Conservation (phyloP, 1,140 invertebrate genomes). For the Ceratosolen solmsi region DNA sequence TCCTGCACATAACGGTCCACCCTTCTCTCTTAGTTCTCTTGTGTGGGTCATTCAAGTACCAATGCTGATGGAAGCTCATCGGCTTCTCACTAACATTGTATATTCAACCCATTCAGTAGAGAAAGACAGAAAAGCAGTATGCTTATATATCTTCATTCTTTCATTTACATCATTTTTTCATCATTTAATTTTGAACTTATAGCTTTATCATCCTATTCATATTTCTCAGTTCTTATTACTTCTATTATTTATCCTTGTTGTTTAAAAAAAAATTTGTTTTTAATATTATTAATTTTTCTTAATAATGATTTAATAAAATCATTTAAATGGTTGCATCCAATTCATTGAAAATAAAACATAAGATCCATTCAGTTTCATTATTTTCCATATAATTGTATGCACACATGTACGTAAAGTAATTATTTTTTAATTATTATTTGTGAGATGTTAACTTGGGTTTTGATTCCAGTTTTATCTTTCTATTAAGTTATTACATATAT, state of each 20-base stretch:
- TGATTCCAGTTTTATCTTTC: too few species aligned
- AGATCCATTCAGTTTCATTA: neutral
- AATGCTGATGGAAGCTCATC: neutral
- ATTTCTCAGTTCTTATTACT: too few species aligned
- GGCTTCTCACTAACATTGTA: neutral
- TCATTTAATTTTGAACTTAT: too few species aligned
- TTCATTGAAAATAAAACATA: constrained; percentile 30
- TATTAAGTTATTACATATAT: too few species aligned
- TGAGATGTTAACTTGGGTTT: too few species aligned
- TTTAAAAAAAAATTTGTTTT: too few species aligned
- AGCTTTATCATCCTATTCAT: too few species aligned
- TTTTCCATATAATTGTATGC: neutral
- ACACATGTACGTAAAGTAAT: too few species aligned
- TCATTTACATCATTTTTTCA: constrained; percentile 28
- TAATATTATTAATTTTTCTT: neutral
- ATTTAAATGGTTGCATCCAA: constrained; percentile 18
- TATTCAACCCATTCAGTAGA: neutral
- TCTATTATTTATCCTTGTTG: neutral
- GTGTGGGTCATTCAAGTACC: neutral
- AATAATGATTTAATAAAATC: constrained; percentile 36
- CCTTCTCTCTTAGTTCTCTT: constrained; percentile 9
- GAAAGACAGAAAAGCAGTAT: neutral
- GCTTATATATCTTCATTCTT: constrained; percentile 9
- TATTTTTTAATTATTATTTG: too few species aligned
- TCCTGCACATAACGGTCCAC: constrained; percentile 44